phyloP scores from a whole-genome alignment of 2,113 vertebrate genomes.

The Galeopterus variegatus region DNA sequence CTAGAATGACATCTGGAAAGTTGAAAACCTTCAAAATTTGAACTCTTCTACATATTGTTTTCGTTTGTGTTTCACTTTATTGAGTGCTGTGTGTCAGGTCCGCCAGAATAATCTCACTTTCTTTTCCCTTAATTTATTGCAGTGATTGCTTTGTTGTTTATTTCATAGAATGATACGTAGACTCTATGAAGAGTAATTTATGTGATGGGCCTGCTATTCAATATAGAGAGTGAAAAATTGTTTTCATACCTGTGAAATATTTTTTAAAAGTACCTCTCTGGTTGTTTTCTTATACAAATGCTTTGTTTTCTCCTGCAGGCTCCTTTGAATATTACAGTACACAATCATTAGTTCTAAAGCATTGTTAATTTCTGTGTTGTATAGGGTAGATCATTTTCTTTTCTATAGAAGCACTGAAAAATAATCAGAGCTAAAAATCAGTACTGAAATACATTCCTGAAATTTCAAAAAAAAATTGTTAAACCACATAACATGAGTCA shows the following conservation, averaged over 20 bases:
- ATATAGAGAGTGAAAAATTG: not conserved
- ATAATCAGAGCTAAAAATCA: slow-evolving; percentile 22
- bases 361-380: not conserved
- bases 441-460: slow-evolving; percentile 1
- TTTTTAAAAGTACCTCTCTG: not conserved
- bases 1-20: not conserved
- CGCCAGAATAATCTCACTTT: not conserved
- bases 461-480: not conserved
- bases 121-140: not conserved
- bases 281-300: not conserved
- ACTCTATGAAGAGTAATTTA: not conserved
- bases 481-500: not conserved
- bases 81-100: not conserved
- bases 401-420: not conserved
- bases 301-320: not conserved
- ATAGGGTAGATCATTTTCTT: not conserved
- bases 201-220: not conserved
- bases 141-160: not conserved
- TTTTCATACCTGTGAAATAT: not conserved
- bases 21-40: slow-evolving; percentile 26
- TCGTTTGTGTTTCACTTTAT: not conserved
- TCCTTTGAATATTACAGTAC: not conserved
- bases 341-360: not conserved
- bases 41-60: not conserved
- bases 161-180: not conserved